Evolutionary conservation across 1,140 invertebrate genomes (phyloP).

Genomic region (Drosophila cardini): DNA sequence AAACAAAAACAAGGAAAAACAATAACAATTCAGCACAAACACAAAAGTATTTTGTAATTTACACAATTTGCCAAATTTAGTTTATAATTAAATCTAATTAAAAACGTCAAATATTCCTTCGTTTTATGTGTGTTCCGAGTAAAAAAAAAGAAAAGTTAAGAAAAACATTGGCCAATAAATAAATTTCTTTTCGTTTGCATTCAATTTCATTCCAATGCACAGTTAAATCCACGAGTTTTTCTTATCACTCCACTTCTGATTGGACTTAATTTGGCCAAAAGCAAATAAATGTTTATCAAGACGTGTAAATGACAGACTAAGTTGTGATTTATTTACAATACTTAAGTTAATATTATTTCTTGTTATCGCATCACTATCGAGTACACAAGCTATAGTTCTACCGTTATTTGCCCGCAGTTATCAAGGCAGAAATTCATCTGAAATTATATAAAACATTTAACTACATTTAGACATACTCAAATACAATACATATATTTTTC

Average conservation of each 20-base stretch:
- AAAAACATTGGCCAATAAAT: constrained; percentile 59
- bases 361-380: constrained; percentile 39
- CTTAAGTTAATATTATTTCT: constrained; percentile 32
- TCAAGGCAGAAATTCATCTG: constrained; percentile 25
- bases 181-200: constrained; percentile 31
- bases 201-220: constrained; percentile 55
- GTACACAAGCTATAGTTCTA: constrained; percentile 27
- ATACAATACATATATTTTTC: constrained; percentile 68
- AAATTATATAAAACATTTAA: constrained; percentile 42
- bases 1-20: constrained; percentile 37
- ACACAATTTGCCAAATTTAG: constrained; percentile 51
- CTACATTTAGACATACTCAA: constrained; percentile 51
- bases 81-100: constrained; percentile 57
- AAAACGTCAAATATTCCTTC: constrained; percentile 21
- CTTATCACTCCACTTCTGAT: constrained; percentile 48
- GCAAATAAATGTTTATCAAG: constrained; percentile 43
- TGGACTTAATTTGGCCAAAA: constrained; percentile 23
- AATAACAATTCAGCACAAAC: constrained; percentile 51
- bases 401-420: constrained; percentile 48
- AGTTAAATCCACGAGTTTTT: constrained; percentile 61
- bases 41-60: constrained; percentile 65
- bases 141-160: no score
- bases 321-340: constrained; percentile 70
- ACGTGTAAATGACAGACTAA: constrained; percentile 36
- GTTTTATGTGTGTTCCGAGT: constrained; percentile 22